These are phyloP conservation scores for Daboia siamensis DNA, from an alignment of 2,113 vertebrate genomes.

Conservation along the genomic window DNA sequence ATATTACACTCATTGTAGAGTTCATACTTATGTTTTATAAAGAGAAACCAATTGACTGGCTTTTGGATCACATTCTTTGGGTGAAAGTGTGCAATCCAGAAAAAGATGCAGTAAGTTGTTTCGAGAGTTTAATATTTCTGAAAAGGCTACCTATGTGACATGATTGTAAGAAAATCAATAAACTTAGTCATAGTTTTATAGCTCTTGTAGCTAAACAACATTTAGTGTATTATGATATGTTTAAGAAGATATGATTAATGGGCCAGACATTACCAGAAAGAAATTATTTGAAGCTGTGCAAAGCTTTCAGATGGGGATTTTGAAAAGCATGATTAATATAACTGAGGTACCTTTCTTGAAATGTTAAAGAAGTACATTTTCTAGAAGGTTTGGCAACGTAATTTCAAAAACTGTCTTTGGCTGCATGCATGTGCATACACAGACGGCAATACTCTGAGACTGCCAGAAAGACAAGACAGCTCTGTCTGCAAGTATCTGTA, in stretches of 20 bases:
- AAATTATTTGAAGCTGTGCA: background rate
- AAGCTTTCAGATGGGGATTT: background rate
- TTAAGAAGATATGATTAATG: background rate
- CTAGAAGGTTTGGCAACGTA: background rate
- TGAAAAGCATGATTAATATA: background rate
- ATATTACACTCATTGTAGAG: conserved; percentile 95
- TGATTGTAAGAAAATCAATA: background rate
- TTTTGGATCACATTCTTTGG: conserved; percentile 97
- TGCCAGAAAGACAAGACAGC: background rate
- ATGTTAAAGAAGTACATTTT: background rate
- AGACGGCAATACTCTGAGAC: background rate
- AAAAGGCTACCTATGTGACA: background rate
- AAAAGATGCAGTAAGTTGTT: conserved; percentile 90
- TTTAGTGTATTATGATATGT: background rate
- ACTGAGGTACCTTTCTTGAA: background rate
- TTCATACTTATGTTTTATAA: conserved; percentile 99
- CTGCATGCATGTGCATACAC: background rate
- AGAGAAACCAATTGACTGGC: conserved; percentile 98
- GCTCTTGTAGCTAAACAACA: background rate
- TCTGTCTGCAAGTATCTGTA: background rate
- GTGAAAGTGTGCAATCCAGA: conserved; percentile 99
- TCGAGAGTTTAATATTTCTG: background rate
- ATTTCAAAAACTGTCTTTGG: background rate
- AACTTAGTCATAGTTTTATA: background rate
- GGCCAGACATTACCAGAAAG: background rate